These are phyloP conservation scores for Semaprochilodus insignis DNA, from an alignment of 2,797 vertebrate species.

Conservation along the genomic window DNA sequence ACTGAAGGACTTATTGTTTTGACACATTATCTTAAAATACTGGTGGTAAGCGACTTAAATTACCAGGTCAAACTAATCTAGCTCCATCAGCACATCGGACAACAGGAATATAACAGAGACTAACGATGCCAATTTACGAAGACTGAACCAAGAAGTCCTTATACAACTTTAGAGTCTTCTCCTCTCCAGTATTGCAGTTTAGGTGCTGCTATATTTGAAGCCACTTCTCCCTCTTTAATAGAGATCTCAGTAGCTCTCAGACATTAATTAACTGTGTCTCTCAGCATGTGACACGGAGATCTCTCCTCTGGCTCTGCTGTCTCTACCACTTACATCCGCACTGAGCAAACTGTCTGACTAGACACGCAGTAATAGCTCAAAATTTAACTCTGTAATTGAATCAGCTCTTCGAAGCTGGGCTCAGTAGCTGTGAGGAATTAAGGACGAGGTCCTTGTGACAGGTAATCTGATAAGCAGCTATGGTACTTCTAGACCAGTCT, in stretches of 20 bases:
- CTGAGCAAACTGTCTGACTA: background rate
- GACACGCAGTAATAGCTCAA: conserved; percentile 12
- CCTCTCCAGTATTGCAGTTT: background rate
- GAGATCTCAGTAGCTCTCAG: conserved; percentile 7
- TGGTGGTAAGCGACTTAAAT: no score
- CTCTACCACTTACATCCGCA: background rate
- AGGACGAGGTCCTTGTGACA: background rate
- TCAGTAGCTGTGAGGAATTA: background rate
- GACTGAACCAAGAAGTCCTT: background rate
- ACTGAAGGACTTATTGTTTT: no score
- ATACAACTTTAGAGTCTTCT: background rate
- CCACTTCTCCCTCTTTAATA: background rate
- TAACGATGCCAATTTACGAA: background rate
- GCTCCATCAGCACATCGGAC: no score
- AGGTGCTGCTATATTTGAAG: background rate
- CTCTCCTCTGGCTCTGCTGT: background rate
- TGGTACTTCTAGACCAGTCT: background rate
- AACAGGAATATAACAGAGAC: background rate
- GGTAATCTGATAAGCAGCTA: background rate
- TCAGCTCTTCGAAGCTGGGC: background rate
- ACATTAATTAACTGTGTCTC: conserved; percentile 31
- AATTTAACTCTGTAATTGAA: background rate
- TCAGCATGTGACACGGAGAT: background rate
- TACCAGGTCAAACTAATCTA: background rate
- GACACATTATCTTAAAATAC: no score